Evolutionary conservation across 2,797 vertebrate genomes (phyloP).

Genomic region (Trachurus trachurus): DNA sequence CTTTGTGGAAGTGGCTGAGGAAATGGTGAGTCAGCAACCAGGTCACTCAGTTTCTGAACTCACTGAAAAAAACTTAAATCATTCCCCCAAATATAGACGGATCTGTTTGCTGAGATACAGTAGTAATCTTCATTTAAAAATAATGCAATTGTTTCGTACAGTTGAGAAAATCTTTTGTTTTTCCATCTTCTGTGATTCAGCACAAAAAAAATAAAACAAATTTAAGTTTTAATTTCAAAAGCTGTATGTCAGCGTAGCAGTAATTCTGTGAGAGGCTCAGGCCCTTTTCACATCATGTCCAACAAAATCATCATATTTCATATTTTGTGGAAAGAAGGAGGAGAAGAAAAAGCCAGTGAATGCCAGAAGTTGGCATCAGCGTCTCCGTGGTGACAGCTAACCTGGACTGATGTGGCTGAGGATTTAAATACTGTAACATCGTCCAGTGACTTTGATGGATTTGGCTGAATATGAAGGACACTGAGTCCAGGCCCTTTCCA

Average conservation of each 20-base stretch:
- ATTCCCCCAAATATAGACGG: neutral
- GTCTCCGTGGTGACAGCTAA: too few species aligned
- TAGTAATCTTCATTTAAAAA: neutral
- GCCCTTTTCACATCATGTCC: too few species aligned
- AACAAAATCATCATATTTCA: too few species aligned
- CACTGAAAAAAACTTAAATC: slow-evolving; percentile 4
- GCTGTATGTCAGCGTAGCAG: too few species aligned
- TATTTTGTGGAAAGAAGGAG: too few species aligned
- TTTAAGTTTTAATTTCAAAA: too few species aligned
- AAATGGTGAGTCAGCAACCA: neutral
- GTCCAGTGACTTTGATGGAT: neutral
- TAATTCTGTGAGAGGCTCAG: too few species aligned
- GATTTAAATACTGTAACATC: neutral
- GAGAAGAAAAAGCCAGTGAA: too few species aligned
- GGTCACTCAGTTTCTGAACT: neutral
- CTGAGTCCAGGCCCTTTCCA: neutral
- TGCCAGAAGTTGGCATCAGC: too few species aligned
- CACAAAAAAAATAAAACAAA: too few species aligned
- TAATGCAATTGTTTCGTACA: too few species aligned
- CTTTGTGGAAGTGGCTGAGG: neutral
- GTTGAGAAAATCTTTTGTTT: neutral
- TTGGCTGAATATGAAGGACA: neutral
- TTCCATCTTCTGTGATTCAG: neutral
- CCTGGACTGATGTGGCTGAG: too few species aligned
- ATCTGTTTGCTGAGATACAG: neutral